Percentiles rank a stretch among this genome's conserved stretches.
Evolutionary conservation across 1,140 invertebrate species (phyloP).

Genomic region (Condylostylus longicornis): DNA sequence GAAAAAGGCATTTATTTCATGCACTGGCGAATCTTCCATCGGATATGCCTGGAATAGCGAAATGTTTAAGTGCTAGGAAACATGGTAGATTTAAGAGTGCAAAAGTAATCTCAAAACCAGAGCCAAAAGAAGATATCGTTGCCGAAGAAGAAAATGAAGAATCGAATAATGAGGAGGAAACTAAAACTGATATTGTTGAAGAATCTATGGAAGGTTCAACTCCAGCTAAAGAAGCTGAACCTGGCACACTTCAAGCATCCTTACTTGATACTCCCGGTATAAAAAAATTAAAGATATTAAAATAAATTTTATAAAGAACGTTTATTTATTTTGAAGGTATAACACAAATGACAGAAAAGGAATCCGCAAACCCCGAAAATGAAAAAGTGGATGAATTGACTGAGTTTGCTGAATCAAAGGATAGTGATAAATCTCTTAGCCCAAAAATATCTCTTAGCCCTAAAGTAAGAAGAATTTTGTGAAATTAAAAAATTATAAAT

Average conservation of each 20-base stretch:
- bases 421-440: too few relatives aligned
- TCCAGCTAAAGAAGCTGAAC: conserved; percentile 76
- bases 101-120: conserved; percentile 12
- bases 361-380: conserved; percentile 62
- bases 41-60: conserved; percentile 77
- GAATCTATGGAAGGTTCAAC: conserved; percentile 66
- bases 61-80: conserved; percentile 58
- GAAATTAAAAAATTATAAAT: too few relatives aligned
- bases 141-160: conserved; percentile 20
- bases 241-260: conserved; percentile 77
- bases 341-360: conserved; percentile 88
- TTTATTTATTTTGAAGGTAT: conserved; percentile 43
- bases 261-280: conserved; percentile 71
- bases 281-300: conserved; percentile 10
- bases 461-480: too few relatives aligned
- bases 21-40: conserved; percentile 87
- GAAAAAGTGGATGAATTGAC: conserved; percentile 12
- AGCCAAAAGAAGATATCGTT: conserved; percentile 11
- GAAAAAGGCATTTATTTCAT: conserved; percentile 95
- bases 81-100: conserved; percentile 27
- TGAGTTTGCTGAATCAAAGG: too few relatives aligned
- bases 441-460: too few relatives aligned
- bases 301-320: conserved; percentile 9
- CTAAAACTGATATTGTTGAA: conserved; percentile 33
- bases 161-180: conserved; percentile 17